These are phyloP conservation scores for Orgyia antiqua DNA, from an alignment of 2,888 invertebrate genomes.

Conservation along the genomic window DNA sequence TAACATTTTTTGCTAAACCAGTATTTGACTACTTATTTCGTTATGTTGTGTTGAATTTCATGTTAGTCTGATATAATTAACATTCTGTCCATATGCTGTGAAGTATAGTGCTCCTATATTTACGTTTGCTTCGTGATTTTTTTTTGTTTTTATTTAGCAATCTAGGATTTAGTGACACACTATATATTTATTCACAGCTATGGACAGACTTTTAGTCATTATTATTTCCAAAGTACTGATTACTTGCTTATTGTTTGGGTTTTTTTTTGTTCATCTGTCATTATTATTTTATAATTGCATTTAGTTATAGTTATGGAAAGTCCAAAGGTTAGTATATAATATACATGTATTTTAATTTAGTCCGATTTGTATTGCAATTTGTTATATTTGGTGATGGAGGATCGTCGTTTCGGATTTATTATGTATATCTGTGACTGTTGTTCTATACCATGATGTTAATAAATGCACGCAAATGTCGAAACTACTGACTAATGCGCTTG, in stretches of 20 bases:
- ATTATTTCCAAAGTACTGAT: constrained; percentile 72
- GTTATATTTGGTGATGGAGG: constrained; percentile 48
- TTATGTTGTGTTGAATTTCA: constrained; percentile 72
- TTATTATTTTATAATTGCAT: constrained; percentile 69
- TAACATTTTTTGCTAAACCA: constrained; percentile 75
- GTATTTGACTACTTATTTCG: constrained; percentile 74
- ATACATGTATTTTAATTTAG: constrained; percentile 41
- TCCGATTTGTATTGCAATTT: constrained; percentile 40
- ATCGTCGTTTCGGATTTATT: constrained; percentile 34
- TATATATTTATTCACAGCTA: constrained; percentile 54
- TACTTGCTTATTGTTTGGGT: constrained; percentile 59
- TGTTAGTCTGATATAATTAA: constrained; percentile 65
- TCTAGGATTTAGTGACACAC: constrained; percentile 43
- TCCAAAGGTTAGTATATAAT: constrained; percentile 76
- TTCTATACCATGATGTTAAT: constrained; percentile 10
- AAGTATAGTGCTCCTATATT: constrained; percentile 44
- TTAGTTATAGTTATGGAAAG: constrained; percentile 75
- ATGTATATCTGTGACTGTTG: constrained; percentile 12
- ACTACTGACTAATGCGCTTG: constrained; percentile 2
- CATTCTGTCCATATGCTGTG: constrained; percentile 59
- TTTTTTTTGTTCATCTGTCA: constrained; percentile 58
- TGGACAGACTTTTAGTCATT: constrained; percentile 62
- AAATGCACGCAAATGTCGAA: constrained; percentile 7
- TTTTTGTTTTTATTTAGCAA: constrained; percentile 54
- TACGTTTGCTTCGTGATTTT: constrained; percentile 49